A percentile compares a stretch with the other conserved stretches of the same genome.
phyloP scores from a whole-genome alignment of 2,888 invertebrate species.

The Hermaeophaga mercurialis region DNA sequence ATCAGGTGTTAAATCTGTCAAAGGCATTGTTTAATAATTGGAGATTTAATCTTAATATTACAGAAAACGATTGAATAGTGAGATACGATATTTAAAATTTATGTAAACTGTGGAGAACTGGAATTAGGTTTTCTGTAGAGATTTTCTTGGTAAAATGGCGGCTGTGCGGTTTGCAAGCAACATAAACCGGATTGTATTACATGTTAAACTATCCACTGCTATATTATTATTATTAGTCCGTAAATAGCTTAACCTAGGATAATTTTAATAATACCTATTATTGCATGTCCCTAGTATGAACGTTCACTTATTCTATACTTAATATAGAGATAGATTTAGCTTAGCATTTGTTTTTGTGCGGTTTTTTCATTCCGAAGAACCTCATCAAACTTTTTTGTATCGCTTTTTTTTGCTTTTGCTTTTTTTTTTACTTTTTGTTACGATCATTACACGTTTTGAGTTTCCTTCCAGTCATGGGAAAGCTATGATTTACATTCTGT shows the following conservation, averaged over 20 bases:
- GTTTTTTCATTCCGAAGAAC: conserved; percentile 29
- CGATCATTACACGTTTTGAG: conserved; percentile 43
- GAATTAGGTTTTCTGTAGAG: conserved; percentile 16
- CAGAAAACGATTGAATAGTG: too few species aligned
- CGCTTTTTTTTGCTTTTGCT: conserved; percentile 38
- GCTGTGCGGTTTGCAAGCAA: conserved; percentile 26
- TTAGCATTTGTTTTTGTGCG: conserved; percentile 40
- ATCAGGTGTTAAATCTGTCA: too few species aligned
- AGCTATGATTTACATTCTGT: too few species aligned
- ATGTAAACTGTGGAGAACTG: conserved; percentile 14
- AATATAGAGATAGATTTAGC: conserved; percentile 55
- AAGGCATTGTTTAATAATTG: too few species aligned
- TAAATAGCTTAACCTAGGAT: conserved; percentile 57
- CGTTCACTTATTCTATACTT: conserved; percentile 53
- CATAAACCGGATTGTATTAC: conserved; percentile 35
- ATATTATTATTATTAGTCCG: conserved; percentile 56
- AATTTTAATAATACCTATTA: conserved; percentile 53
- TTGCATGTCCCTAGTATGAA: conserved; percentile 57
- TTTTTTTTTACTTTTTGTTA: conserved; percentile 38
- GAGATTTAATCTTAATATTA: too few species aligned
- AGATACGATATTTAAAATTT: too few species aligned
- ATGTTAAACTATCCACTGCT: conserved; percentile 50
- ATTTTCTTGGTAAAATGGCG: conserved; percentile 33
- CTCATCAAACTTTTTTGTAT: conserved; percentile 35
- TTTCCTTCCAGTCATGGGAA: too few species aligned